Evolutionary conservation across 2,113 vertebrate species (phyloP), one percentile per base, ranked within the genome.

Genomic region (Vombatus ursinus): DNA sequence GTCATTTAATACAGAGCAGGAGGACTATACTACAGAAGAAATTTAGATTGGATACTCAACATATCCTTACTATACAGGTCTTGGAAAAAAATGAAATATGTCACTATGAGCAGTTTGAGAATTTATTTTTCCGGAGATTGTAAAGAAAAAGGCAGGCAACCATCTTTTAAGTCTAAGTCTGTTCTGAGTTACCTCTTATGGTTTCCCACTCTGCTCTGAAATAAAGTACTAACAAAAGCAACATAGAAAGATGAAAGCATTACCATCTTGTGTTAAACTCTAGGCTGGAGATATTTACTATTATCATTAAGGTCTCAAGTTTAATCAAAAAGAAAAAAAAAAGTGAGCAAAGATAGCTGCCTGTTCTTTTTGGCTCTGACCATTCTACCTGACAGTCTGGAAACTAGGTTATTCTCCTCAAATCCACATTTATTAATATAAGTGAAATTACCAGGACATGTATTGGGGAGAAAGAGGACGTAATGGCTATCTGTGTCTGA

Each of bases 31-130:
- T 12, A 48, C 95, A 93, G 48, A 77, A 49, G 84, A 26, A 26
- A 26, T 92, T 54, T 89, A 53, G 0, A 7, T 26, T 61, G 53
- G 24, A 54, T 61, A 25, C 7, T 47, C 77, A 94, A 3, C n/a
- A 84, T 23, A 44, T 84, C n/a, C n/a, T 57, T 25, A 94, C 23
- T 91, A 53, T 54, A 68, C 96, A 93, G 92, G 23, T 91, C 52
- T 93, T 92, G 89, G 89, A 90, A 93, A 89, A 91, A 94, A 96
- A 96, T 96, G 92, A 96, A 97, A 93, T 96, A 52, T 1, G 11
- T 94, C 96, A 92, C 91, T n/a, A 51, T 92, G 50, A 92, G 57
- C 92, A 91, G 77, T 89, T 96, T 77, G 95, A 49, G 93, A 94
- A 94, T 92, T 92, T 95, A 53, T 57, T 97, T 96, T 89, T 37